phyloP scores from a whole-genome alignment of 1,140 invertebrate species.

The Drosophila hydei region DNA sequence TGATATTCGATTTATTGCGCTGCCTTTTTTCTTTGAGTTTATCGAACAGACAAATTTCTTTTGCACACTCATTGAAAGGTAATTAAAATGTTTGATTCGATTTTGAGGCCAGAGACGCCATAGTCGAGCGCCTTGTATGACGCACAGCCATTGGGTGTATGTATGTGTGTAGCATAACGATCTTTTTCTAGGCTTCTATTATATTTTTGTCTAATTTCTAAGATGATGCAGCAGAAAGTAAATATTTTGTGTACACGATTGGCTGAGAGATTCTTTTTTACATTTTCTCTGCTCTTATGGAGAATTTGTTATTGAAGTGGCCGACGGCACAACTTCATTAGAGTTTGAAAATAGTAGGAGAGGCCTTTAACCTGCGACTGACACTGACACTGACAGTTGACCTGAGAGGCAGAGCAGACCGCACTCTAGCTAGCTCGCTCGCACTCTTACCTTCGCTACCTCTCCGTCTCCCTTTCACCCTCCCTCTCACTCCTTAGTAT shows the following conservation, averaged over 20 bases:
- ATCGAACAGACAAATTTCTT: conserved; percentile 57
- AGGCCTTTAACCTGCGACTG: conserved; percentile 59
- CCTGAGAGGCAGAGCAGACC: conserved; percentile 1
- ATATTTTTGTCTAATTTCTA: conserved; percentile 70
- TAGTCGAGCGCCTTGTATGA: conserved; percentile 46
- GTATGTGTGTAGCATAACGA: conserved; percentile 59
- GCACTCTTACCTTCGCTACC: not conserved
- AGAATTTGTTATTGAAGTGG: conserved; percentile 62
- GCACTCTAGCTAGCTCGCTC: not conserved
- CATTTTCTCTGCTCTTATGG: conserved; percentile 3
- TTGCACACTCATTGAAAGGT: conserved; percentile 81
- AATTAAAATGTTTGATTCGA: conserved; percentile 82
- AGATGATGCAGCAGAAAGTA: conserved; percentile 61
- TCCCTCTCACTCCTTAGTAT: conserved; percentile 2
- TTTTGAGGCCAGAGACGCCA: conserved; percentile 55
- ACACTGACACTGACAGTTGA: conserved; percentile 62
- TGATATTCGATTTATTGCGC: conserved; percentile 5
- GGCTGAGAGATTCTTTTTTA: conserved; percentile 41
- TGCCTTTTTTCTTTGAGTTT: conserved; percentile 2
- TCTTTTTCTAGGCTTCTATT: conserved; percentile 35
- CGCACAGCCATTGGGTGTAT: conserved; percentile 20
- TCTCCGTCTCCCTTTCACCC: not conserved
- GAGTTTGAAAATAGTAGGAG: conserved; percentile 24
- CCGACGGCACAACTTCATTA: conserved; percentile 78
- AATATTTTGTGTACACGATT: conserved; percentile 54